Conservation (phyloP, 2,797 vertebrate genomes). For the Acanthurus lineatus region DNA sequence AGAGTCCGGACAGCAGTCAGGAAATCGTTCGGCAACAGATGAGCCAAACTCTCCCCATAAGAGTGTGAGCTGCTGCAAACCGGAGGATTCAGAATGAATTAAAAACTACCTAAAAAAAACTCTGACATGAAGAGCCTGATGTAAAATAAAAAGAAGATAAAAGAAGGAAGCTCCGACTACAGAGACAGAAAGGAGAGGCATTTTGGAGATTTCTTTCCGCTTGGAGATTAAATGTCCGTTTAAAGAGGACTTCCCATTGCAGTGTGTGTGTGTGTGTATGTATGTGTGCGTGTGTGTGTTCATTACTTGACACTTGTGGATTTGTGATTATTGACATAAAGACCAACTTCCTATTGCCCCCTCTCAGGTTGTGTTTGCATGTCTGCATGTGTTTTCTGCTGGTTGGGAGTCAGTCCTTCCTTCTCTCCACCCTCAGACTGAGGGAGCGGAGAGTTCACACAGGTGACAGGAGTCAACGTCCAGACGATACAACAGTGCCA, state of each 20-base stretch:
- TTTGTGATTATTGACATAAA: slow-evolving; percentile 80
- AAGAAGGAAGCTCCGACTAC: slow-evolving; percentile 40
- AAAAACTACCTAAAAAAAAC: slow-evolving; percentile 75
- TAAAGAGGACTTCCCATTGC: slow-evolving; percentile 74
- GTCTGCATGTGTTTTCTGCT: slow-evolving; percentile 87
- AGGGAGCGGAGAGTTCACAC: slow-evolving; percentile 42
- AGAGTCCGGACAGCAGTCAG: slow-evolving; percentile 95
- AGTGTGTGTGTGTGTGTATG: slow-evolving; percentile 70
- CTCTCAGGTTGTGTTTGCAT: slow-evolving; percentile 90
- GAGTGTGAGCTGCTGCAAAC: slow-evolving; percentile 88
- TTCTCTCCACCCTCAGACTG: slow-evolving; percentile 41
- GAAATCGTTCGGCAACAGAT: slow-evolving; percentile 95
- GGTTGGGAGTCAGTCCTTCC: slow-evolving; percentile 74
- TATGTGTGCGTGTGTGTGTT: slow-evolving; percentile 74
- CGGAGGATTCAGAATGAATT: slow-evolving; percentile 24
- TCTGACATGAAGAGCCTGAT: slow-evolving; percentile 65
- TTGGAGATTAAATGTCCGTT: slow-evolving; percentile 60
- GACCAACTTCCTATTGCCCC: slow-evolving; percentile 80
- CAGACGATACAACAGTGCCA: slow-evolving; percentile 73
- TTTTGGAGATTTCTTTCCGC: slow-evolving; percentile 52
- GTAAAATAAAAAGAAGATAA: slow-evolving; percentile 70
- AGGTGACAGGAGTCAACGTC: slow-evolving; percentile 45
- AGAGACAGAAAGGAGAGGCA: slow-evolving; percentile 35
- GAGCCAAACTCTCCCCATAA: slow-evolving; percentile 98
- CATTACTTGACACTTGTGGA: slow-evolving; percentile 83